phyloP scores from a whole-genome alignment of 2,113 vertebrate species.

The Suricata suricatta region DNA sequence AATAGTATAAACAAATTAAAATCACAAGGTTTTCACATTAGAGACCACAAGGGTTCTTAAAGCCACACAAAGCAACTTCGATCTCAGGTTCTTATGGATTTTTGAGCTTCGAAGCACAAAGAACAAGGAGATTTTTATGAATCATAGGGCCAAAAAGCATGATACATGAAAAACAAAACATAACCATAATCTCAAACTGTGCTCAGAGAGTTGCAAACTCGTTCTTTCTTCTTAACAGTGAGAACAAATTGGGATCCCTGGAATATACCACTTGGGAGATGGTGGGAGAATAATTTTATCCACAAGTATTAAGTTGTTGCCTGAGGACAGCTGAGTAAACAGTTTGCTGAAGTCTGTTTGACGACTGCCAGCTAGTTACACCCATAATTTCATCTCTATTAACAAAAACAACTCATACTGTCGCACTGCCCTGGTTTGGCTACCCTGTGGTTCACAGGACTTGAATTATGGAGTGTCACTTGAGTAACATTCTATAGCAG shows the following conservation, averaged over 20 bases:
- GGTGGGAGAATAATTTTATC: constrained; percentile 87
- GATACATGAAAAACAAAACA: constrained; percentile 32
- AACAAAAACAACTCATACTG: constrained; percentile 89
- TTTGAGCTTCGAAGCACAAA: background rate
- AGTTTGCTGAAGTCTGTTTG: constrained; percentile 87
- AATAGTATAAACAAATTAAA: background rate
- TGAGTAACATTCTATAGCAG: constrained; percentile 82
- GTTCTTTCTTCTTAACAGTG: constrained; percentile 69
- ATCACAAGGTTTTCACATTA: background rate
- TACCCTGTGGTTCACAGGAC: constrained; percentile 71
- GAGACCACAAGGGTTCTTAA: background rate
- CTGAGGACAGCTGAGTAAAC: constrained; percentile 90
- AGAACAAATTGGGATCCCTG: constrained; percentile 84
- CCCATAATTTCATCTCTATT: constrained; percentile 92
- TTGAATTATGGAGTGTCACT: constrained; percentile 85
- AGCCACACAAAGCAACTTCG: background rate
- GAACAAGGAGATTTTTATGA: constrained; percentile 38
- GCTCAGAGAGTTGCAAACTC: constrained; percentile 39
- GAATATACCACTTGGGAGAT: constrained; percentile 83
- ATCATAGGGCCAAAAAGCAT: background rate
- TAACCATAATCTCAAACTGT: constrained; percentile 23
- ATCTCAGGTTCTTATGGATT: background rate
- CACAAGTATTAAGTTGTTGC: constrained; percentile 86
- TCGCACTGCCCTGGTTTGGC: constrained; percentile 79
- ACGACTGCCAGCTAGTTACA: constrained; percentile 89